Percentiles rank a stretch among this genome's conserved stretches.
Conservation (phyloP, 2,888 invertebrate genomes). For the Agrochola lota region DNA sequence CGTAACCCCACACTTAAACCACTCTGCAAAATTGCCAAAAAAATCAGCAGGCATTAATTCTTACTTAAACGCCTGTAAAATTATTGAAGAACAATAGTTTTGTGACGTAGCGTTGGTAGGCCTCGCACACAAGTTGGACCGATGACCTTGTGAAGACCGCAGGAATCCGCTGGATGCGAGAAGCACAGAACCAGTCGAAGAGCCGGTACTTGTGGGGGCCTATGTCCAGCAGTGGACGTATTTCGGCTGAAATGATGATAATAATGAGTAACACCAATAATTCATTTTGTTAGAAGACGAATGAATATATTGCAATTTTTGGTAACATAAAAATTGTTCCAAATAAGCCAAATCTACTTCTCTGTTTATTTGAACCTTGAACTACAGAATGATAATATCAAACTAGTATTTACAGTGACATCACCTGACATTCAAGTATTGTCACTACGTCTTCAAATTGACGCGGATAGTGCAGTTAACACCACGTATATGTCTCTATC, state of each 20-base stretch:
- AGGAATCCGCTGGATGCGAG: neutral
- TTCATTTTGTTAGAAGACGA: neutral
- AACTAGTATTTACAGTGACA: neutral
- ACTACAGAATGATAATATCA: constrained; percentile 24
- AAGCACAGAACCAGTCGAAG: neutral
- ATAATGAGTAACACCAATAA: neutral
- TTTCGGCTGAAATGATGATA: neutral
- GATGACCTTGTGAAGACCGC: neutral
- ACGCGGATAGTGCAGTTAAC: neutral
- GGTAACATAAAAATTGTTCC: neutral
- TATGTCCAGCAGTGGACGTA: neutral
- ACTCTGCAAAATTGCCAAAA: neutral
- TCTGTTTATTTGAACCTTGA: constrained; percentile 29
- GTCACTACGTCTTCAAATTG: neutral
- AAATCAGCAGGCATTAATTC: neutral
- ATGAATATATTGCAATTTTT: neutral
- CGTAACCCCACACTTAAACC: too few relatives aligned
- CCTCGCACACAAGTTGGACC: neutral
- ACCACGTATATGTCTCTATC: neutral
- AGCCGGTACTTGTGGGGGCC: too few relatives aligned
- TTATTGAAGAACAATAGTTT: neutral
- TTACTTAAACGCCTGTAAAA: neutral
- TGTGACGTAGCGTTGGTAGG: neutral
- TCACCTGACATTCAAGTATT: neutral
- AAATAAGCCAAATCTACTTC: constrained; percentile 28